phyloP scores from a whole-genome alignment of 2,113 vertebrate genomes.

The Jaculus jaculus region DNA sequence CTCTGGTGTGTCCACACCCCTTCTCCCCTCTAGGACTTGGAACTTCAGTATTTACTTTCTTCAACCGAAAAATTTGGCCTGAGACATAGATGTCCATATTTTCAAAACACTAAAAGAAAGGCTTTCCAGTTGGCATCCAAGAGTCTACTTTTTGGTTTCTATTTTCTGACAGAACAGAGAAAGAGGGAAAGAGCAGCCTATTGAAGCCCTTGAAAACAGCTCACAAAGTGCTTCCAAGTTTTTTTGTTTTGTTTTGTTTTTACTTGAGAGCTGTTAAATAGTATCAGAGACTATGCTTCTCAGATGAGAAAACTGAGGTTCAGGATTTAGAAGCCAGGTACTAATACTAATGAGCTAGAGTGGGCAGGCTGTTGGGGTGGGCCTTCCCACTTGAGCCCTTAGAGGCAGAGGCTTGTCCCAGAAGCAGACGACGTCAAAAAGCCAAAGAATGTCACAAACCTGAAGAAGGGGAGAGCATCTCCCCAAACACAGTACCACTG shows the following conservation, averaged over 20 bases:
- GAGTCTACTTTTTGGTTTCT: conserved; percentile 56
- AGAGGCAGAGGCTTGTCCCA: not conserved
- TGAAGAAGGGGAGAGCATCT: not conserved
- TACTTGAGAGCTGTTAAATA: accelerated
- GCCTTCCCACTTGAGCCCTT: not conserved
- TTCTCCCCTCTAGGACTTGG: not conserved
- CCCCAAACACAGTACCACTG: not conserved
- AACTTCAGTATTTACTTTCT: not conserved
- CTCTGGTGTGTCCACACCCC: not conserved
- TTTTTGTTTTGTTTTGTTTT: no score
- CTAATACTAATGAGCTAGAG: accelerated
- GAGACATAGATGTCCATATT: not conserved
- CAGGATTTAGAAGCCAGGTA: not conserved
- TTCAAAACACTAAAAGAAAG: not conserved
- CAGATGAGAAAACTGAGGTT: not conserved
- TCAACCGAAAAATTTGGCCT: not conserved
- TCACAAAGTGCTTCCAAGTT: not conserved
- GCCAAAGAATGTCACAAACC: not conserved
- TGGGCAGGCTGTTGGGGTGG: not conserved
- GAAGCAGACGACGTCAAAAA: not conserved
- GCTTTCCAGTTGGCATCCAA: conserved; percentile 32
- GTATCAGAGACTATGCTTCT: not conserved
- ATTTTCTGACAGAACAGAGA: conserved; percentile 34
- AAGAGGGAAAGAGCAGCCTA: not conserved
- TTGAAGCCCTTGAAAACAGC: not conserved